Evolutionary conservation across 2,888 invertebrate genomes (phyloP).

Genomic region (Emmelina monodactyla): DNA sequence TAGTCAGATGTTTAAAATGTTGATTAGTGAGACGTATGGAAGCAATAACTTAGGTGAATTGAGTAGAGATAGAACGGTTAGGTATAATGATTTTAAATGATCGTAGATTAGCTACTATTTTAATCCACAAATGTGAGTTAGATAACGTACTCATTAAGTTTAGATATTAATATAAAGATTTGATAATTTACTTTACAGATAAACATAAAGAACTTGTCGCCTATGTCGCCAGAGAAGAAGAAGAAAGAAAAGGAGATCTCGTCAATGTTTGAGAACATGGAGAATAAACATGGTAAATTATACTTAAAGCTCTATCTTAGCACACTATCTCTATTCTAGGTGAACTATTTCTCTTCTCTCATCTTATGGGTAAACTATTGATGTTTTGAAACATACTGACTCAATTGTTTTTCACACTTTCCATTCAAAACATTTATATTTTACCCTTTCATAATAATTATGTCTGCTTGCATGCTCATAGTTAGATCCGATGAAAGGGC

Average conservation of each 20-base stretch:
- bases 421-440: conserved; percentile 60
- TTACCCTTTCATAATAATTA: conserved; percentile 65
- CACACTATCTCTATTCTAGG: background rate
- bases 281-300: conserved; percentile 86
- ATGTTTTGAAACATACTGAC: conserved; percentile 48
- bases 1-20: too few relatives aligned
- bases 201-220: conserved; percentile 68
- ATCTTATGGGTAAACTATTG: conserved; percentile 64
- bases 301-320: too few relatives aligned
- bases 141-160: too few relatives aligned
- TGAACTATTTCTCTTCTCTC: conserved; percentile 4
- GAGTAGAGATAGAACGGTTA: too few relatives aligned
- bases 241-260: conserved; percentile 74
- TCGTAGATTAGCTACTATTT: too few relatives aligned
- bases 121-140: too few relatives aligned
- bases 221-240: conserved; percentile 70
- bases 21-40: too few relatives aligned
- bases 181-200: too few relatives aligned
- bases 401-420: background rate
- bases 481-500: conserved; percentile 48
- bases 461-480: conserved; percentile 49
- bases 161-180: too few relatives aligned
- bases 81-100: too few relatives aligned
- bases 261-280: conserved; percentile 79
- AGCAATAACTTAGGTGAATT: too few relatives aligned